A percentile compares a stretch with the other conserved stretches of the same genome.
Evolutionary conservation across 1,140 invertebrate genomes (phyloP).

Genomic region (Zaprionus capensis): DNA sequence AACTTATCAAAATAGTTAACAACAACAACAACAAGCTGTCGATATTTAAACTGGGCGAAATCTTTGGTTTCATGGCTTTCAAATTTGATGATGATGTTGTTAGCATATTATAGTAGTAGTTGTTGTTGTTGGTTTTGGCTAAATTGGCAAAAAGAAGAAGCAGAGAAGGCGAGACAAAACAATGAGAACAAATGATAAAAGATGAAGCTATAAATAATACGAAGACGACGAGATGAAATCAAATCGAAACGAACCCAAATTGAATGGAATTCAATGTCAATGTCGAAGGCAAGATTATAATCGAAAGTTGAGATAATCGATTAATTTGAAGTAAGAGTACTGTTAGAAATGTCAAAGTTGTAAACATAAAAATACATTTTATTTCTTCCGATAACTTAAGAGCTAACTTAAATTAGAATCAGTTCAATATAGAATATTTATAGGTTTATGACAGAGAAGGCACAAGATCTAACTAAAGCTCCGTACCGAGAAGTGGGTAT

Average conservation of each 20-base stretch:
- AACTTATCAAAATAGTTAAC: slow-evolving; percentile 30
- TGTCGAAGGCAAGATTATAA: slow-evolving; percentile 29
- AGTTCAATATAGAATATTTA: slow-evolving; percentile 54
- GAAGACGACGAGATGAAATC: background rate
- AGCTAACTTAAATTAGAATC: slow-evolving; percentile 68
- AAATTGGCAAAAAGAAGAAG: slow-evolving; percentile 25
- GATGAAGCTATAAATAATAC: slow-evolving; percentile 1
- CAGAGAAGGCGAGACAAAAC: slow-evolving; percentile 12
- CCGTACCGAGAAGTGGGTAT: slow-evolving; percentile 10
- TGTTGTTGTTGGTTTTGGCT: slow-evolving; percentile 2
- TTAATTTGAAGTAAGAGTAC: background rate
- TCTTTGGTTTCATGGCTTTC: slow-evolving; percentile 55
- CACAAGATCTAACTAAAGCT: slow-evolving; percentile 42
- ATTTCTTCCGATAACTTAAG: slow-evolving; percentile 35
- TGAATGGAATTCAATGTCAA: slow-evolving; percentile 51
- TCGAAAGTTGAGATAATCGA: background rate
- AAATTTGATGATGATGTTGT: slow-evolving; percentile 51
- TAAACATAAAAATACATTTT: background rate
- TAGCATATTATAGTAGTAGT: slow-evolving; percentile 15
- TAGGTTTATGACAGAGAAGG: slow-evolving; percentile 21
- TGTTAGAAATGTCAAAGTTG: too few species aligned
- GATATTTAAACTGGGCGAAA: slow-evolving; percentile 29
- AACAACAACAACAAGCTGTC: slow-evolving; percentile 19
- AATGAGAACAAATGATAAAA: slow-evolving; percentile 31
- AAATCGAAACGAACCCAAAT: slow-evolving; percentile 3